These are phyloP conservation scores for Eciton burchellii DNA, from an alignment of 1,140 invertebrate genomes.

Conservation along the genomic window DNA sequence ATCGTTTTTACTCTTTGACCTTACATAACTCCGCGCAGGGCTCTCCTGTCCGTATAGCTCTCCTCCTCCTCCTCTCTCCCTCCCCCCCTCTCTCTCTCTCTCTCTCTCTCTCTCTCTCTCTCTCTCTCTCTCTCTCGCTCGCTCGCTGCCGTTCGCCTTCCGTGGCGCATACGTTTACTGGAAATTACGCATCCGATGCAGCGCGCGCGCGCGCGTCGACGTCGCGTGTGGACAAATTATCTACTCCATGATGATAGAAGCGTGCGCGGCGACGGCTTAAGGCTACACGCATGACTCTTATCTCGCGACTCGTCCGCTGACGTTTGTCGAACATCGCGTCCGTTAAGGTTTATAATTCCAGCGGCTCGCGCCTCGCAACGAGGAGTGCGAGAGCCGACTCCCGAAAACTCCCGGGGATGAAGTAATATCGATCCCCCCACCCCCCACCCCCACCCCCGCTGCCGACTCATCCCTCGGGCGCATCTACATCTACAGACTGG, in stretches of 20 bases:
- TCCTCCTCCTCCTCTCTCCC: too few species aligned
- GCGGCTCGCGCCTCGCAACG: neutral
- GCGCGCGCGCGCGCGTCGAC: slow-evolving; percentile 30
- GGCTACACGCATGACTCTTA: slow-evolving; percentile 28
- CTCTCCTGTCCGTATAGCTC: slow-evolving; percentile 26
- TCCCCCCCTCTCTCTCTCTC: too few species aligned
- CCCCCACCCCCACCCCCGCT: too few species aligned
- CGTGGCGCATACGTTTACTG: slow-evolving; percentile 47
- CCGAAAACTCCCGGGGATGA: neutral
- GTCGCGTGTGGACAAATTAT: slow-evolving; percentile 49
- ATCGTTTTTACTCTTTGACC: slow-evolving; percentile 56
- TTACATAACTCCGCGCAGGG: slow-evolving; percentile 42
- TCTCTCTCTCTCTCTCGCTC: too few species aligned
- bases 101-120: too few species aligned
- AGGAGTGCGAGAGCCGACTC: too few species aligned
- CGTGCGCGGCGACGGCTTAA: too few species aligned
- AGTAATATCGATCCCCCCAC: neutral
- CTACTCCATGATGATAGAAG: slow-evolving; percentile 43
- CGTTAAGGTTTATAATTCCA: slow-evolving; percentile 21
- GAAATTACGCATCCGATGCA: slow-evolving; percentile 50
- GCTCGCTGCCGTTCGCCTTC: too few species aligned
- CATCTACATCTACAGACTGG: too few species aligned
- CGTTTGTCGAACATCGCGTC: slow-evolving; percentile 15
- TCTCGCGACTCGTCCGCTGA: neutral
- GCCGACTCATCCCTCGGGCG: too few species aligned